Base-by-base conservation (phyloP, 2,888 invertebrate genomes). In the Sesia apiformis region DNA sequence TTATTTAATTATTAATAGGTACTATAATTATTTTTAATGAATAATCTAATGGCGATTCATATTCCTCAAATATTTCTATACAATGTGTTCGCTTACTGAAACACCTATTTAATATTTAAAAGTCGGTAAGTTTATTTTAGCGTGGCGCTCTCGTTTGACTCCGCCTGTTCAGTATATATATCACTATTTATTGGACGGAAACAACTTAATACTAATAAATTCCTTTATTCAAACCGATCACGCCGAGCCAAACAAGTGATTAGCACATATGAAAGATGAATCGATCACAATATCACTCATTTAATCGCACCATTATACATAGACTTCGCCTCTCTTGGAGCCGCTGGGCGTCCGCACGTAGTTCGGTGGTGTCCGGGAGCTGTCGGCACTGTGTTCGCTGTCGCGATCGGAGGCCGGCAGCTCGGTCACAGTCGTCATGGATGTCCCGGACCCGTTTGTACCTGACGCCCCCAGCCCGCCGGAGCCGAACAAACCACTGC, bases 281-380 rank as follows among this genome's bases (percentile, higher is more conserved):
- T 23, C 61, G 55, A 66, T 67, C 68, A 68, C 66, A 68, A 59
- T 63, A 50, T 50, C 23, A 38, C 60, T 60, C 49, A 59, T 62
- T 5, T 39, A 38, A 50, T 38, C 4, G 50, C 38, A 50, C 50
- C 5, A 38, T 70, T 75, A 88, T 53, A 87, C 88, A 61, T 88
- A 88, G 49, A 88, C 88, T 64, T 87, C 87, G 56, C 88, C 87
- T 57, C 88, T 73, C 60, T 86, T 86, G 42, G 86, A 79, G 59
- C 75, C 70, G 59, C 72, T 77, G 7, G 75, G 74, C 68, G 83
- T 80, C 41, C 81, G 67, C 4, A 67, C 66, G 53, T 80, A 74
- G 52, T 81, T 79, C 1, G 77, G 69, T 1, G 78, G 75, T 3
- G 78, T 77, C 39, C 72, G 74, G 5, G 72, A 71, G 57, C 73